phyloP scores from a whole-genome alignment of 2,888 invertebrate genomes.

The Andrena haemorrhoa region DNA sequence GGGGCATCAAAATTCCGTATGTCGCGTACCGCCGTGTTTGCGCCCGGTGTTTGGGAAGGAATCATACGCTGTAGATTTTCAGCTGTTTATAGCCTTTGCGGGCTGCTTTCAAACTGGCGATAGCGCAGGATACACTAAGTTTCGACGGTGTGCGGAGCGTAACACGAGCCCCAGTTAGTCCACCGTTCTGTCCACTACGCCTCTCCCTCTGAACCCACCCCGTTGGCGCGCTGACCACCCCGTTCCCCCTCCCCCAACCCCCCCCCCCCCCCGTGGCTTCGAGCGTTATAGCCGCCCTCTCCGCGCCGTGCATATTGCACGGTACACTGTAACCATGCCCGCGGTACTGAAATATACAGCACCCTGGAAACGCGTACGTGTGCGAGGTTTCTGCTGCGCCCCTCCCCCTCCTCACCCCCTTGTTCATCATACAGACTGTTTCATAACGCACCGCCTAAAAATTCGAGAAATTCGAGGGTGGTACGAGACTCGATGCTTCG shows the following conservation, averaged over 20 bases:
- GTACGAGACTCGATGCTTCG: too few species aligned
- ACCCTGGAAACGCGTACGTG: slow-evolving; percentile 72
- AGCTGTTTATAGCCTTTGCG: slow-evolving; percentile 56
- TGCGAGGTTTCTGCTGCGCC: slow-evolving; percentile 33
- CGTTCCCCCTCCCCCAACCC: slow-evolving; percentile 35
- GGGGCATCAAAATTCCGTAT: slow-evolving; percentile 19
- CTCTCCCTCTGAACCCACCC: slow-evolving; percentile 68
- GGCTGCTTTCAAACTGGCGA: slow-evolving; percentile 48
- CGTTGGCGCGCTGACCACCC: slow-evolving; percentile 42
- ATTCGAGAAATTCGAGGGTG: not conserved
- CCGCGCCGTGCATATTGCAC: slow-evolving; percentile 81
- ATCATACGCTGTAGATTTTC: slow-evolving; percentile 47
- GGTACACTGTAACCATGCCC: slow-evolving; percentile 79
- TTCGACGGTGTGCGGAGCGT: slow-evolving; percentile 76
- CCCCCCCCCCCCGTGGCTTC: slow-evolving; percentile 60
- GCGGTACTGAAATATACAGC: slow-evolving; percentile 82
- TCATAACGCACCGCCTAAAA: slow-evolving; percentile 3
- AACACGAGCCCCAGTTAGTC: slow-evolving; percentile 82
- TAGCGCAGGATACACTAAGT: slow-evolving; percentile 74
- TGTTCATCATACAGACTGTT: slow-evolving; percentile 19
- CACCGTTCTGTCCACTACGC: slow-evolving; percentile 80
- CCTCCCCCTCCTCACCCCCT: not conserved
- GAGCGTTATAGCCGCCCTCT: slow-evolving; percentile 70
- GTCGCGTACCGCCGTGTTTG: not conserved
- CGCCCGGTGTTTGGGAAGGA: slow-evolving; percentile 34